A percentile compares a stretch with the other conserved stretches of the same genome.
These are phyloP conservation scores for Anorthoa munda DNA, from an alignment of 2,888 invertebrate species.

Conservation along the genomic window DNA sequence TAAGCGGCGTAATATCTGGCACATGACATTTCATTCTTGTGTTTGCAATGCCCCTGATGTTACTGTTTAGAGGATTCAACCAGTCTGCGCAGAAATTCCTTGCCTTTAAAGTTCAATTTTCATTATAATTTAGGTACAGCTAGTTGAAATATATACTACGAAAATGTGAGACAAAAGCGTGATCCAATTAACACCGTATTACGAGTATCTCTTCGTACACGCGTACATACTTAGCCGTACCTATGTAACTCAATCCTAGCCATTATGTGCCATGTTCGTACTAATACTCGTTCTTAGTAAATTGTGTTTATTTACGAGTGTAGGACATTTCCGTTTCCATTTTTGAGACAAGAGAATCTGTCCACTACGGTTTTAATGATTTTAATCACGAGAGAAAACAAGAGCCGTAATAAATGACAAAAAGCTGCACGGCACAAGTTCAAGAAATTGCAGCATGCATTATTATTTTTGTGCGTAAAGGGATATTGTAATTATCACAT, in stretches of 20 bases:
- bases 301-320: constrained; percentile 16
- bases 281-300: constrained; percentile 1
- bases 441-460: too few species aligned
- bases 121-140: not conserved
- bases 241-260: constrained; percentile 26
- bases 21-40: not conserved
- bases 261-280: constrained; percentile 9
- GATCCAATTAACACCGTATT: not conserved
- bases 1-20: too few species aligned
- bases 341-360: not conserved
- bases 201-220: not conserved
- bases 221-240: not conserved
- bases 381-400: not conserved
- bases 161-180: not conserved
- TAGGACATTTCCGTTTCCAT: constrained; percentile 4
- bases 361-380: not conserved
- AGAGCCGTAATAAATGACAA: too few species aligned
- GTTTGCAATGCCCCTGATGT: too few species aligned
- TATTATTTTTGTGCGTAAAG: too few species aligned
- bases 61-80: not conserved
- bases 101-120: not conserved
- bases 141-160: not conserved
- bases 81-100: not conserved
- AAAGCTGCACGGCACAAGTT: too few species aligned
- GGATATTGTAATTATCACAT: too few species aligned